Percentiles rank a stretch among this genome's conserved stretches.
phyloP scores from a whole-genome alignment of 2,888 invertebrate genomes.

The Lampropteryx suffumata region DNA sequence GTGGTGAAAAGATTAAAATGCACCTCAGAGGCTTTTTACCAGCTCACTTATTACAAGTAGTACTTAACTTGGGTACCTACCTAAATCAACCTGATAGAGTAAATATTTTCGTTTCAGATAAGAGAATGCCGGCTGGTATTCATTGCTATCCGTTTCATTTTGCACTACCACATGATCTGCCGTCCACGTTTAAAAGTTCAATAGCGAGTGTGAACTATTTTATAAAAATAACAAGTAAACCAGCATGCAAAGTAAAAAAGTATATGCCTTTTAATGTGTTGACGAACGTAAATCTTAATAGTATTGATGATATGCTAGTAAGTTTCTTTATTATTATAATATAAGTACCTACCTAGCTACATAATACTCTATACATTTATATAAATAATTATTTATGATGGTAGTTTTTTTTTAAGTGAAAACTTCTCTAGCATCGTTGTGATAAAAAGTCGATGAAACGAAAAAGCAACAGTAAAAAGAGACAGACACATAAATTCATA shows the following conservation, averaged over 20 bases:
- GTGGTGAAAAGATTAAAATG: no score
- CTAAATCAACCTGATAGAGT: no score
- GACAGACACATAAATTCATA: no score
- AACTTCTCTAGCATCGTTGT: no score
- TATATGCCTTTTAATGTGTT: constrained; percentile 51
- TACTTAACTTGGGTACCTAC: no score
- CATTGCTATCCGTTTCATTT: constrained; percentile 66
- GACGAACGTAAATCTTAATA: constrained; percentile 54
- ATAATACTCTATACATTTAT: no score
- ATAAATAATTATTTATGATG: no score
- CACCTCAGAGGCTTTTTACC: no score
- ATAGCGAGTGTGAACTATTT: constrained; percentile 60
- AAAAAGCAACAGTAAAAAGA: no score
- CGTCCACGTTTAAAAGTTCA: constrained; percentile 64
- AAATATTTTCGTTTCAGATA: constrained; percentile 45
- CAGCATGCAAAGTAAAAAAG: constrained; percentile 48
- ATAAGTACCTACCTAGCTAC: neutral
- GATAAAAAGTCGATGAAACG: no score
- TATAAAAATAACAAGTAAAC: constrained; percentile 60
- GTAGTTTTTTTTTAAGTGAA: no score
- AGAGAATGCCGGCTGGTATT: constrained; percentile 51
- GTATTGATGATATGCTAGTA: constrained; percentile 27
- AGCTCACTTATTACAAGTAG: no score
- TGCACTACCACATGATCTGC: constrained; percentile 60
- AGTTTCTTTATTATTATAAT: constrained; percentile 1